Percentiles rank a stretch among this genome's conserved stretches.
Conservation (phyloP, 2,113 vertebrate species). For the Cariama cristata region DNA sequence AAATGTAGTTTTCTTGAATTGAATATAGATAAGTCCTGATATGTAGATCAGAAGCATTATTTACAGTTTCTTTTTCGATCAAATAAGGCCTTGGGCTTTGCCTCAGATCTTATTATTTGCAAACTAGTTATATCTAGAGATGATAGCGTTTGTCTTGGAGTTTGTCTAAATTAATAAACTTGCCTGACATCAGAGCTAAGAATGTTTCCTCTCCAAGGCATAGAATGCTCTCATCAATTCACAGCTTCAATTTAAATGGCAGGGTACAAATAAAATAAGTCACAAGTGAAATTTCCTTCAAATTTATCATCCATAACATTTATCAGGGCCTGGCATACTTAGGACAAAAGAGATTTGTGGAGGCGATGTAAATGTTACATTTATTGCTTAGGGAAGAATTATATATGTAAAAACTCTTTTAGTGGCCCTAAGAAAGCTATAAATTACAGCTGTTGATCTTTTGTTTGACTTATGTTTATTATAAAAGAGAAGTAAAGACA, state of each 20-base stretch:
- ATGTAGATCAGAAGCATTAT: neutral
- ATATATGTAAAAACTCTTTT: neutral
- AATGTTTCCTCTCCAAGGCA: slow-evolving; percentile 31
- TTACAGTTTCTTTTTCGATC: neutral
- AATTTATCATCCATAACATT: neutral
- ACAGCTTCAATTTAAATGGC: neutral
- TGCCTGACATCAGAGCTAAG: neutral
- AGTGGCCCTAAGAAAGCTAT: neutral
- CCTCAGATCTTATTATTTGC: neutral
- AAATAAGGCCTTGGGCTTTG: neutral
- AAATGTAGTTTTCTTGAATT: neutral
- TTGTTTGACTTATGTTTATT: neutral
- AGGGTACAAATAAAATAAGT: slow-evolving; percentile 9
- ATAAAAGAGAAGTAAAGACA: neutral
- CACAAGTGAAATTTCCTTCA: neutral
- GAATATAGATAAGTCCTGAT: neutral
- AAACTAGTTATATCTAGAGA: neutral
- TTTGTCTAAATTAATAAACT: slow-evolving; percentile 37
- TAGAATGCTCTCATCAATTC: neutral
- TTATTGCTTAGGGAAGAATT: neutral
- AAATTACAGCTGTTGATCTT: neutral
- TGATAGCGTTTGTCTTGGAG: neutral
- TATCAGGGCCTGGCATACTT: neutral
- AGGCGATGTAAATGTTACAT: neutral
- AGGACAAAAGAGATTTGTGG: neutral